Percentiles rank a stretch among this genome's conserved stretches.
Conservation (phyloP, 1,140 invertebrate species). For the Nymphalis io region DNA sequence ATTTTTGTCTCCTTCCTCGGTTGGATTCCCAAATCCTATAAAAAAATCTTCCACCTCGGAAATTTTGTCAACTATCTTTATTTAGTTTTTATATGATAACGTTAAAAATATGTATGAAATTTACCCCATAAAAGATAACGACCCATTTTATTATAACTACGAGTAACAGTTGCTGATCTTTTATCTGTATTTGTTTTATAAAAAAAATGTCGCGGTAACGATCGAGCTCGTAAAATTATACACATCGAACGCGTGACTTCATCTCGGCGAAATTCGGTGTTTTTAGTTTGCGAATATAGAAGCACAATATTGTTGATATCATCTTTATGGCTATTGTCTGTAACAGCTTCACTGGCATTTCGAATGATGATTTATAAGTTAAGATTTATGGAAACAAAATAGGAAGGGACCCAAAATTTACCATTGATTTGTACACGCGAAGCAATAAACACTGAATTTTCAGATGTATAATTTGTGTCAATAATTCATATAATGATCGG, state of each 20-base stretch:
- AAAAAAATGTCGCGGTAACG: slow-evolving; percentile 8
- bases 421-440: too few relatives aligned
- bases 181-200: slow-evolving; percentile 13
- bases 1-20: background rate
- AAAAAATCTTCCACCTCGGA: background rate
- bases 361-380: too few relatives aligned
- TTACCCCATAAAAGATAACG: slow-evolving; percentile 24
- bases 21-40: background rate
- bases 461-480: too few relatives aligned
- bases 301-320: background rate
- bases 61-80: slow-evolving; percentile 1
- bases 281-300: background rate
- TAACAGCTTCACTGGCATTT: too few relatives aligned
- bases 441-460: too few relatives aligned
- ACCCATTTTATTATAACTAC: slow-evolving; percentile 27
- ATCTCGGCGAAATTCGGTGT: background rate
- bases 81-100: slow-evolving; percentile 22
- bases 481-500: too few relatives aligned
- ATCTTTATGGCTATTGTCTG: background rate
- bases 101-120: slow-evolving; percentile 24
- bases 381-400: too few relatives aligned
- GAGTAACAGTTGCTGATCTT: slow-evolving; percentile 14
- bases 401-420: too few relatives aligned
- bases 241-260: background rate
- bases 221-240: slow-evolving; percentile 5